Percentiles rank a stretch among this genome's conserved stretches.
Conservation (phyloP, 64 coral and sea anemone genomes). For the Porites lutea region DNA sequence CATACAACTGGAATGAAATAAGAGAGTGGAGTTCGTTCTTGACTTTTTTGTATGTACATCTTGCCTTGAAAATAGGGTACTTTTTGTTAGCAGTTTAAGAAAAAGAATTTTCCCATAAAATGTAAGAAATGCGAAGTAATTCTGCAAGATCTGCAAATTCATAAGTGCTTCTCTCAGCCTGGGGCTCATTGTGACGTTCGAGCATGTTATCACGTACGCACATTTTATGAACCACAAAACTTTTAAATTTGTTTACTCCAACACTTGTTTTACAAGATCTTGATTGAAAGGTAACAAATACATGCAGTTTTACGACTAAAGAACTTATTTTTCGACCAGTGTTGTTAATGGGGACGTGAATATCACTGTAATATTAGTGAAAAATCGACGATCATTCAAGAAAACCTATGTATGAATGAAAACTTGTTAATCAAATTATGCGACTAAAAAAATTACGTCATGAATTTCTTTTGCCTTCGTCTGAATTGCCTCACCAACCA, state of each 20-base stretch:
- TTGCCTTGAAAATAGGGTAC: neutral
- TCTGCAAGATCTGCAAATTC: constrained; percentile 21
- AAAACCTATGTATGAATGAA: too few relatives aligned
- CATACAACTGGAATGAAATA: neutral
- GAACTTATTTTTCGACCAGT: neutral
- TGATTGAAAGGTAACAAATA: neutral
- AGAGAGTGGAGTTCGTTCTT: neutral
- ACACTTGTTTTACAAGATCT: neutral
- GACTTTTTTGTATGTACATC: neutral
- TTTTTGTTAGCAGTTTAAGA: neutral
- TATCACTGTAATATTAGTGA: too few relatives aligned
- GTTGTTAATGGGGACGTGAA: too few relatives aligned
- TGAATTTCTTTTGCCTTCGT: neutral
- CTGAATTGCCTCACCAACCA: neutral
- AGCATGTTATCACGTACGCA: constrained; percentile 1
- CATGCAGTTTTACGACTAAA: neutral
- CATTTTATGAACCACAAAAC: neutral
- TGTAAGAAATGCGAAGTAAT: neutral
- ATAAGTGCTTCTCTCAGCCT: neutral
- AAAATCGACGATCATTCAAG: too few relatives aligned
- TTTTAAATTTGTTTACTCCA: neutral
- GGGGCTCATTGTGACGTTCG: constrained; percentile 10
- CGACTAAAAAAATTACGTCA: neutral
- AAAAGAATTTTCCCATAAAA: neutral
- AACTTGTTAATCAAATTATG: neutral